Evolutionary conservation across 1,140 invertebrate species (phyloP), one percentile per base, ranked within the genome.

Genomic region (Trialeurodes vaporariorum): DNA sequence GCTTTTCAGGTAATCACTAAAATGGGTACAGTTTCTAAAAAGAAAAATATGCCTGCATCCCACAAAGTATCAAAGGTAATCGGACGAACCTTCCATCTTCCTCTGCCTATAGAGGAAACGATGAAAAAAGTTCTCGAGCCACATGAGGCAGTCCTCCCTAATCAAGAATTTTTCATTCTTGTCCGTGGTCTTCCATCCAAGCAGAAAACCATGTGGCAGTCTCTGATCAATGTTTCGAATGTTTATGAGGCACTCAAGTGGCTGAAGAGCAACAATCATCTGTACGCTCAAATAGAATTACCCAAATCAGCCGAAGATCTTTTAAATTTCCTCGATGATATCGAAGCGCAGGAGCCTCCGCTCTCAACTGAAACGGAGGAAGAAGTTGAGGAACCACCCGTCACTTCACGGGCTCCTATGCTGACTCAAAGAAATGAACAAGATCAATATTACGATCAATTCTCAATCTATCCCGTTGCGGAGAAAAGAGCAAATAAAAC

Each of bases 401-500:
- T 34, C 61, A 1, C 27, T 63, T 21, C 63, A 64, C 25, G n/a
- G n/a, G n/a, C n/a, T n/a, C n/a, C 49, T 23, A 49, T 71, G 75
- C 11, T 66, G 75, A 58, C 75, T 68, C 21, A 69, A 72, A 70
- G 69, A 67, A 17, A 67, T 63, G 17, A 25, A 71, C 27, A 61
- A 22, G 27, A 69, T 72, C 70, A 27, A 27, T 72, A 69, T 71
- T 77, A 75, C 62, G 71, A 74, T 27, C 68, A 76, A 69, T 76
- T 69, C 68, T 76, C 72, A 17, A 71, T 76, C 23, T 72, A 73
- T 70, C 70, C 75, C 62, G 59, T 77, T 5, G 66, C 75, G 63
- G 73, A 74, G 26, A 72, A 72, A 64, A 73, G 73, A 70, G 66
- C 68, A 27, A 74, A 74, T 69, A 64, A 49, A 58, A 70, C 70